These are phyloP conservation scores for Apocheima hispidaria DNA, from an alignment of 2,888 invertebrate species.

Conservation along the genomic window DNA sequence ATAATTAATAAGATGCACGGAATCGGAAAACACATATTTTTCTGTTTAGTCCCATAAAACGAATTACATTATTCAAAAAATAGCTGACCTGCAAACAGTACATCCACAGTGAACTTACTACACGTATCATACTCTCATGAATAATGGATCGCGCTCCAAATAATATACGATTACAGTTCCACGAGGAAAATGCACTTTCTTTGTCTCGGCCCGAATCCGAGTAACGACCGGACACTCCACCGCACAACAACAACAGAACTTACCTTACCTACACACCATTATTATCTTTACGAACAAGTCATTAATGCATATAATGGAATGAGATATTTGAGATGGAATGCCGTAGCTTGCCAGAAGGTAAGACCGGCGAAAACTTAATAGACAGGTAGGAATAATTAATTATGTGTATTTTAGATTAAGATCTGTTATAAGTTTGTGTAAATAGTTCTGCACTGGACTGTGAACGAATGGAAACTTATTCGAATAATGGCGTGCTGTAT, in stretches of 20 bases:
- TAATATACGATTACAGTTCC: conserved; percentile 76
- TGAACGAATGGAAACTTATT: conserved; percentile 12
- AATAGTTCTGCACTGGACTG: conserved; percentile 16
- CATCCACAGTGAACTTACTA: conserved; percentile 66
- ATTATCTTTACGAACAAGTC: background rate
- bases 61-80: no score
- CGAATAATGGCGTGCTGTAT: background rate
- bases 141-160: conserved; percentile 81
- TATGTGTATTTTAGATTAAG: conserved; percentile 29
- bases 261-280: conserved; percentile 1
- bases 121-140: conserved; percentile 80
- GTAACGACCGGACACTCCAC: conserved; percentile 34
- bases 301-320: conserved; percentile 2
- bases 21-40: no score
- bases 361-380: conserved; percentile 31
- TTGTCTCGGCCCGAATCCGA: conserved; percentile 60
- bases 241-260: background rate
- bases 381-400: conserved; percentile 29
- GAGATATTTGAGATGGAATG: background rate
- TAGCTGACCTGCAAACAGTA: conserved; percentile 54
- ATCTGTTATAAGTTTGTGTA: conserved; percentile 30
- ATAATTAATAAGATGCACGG: no score
- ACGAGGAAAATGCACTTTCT: conserved; percentile 82
- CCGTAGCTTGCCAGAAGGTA: conserved; percentile 5
- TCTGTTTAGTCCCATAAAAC: no score